These are phyloP conservation scores for Peromyscus nudipes DNA, from an alignment of 2,797 vertebrate species.

Conservation along the genomic window DNA sequence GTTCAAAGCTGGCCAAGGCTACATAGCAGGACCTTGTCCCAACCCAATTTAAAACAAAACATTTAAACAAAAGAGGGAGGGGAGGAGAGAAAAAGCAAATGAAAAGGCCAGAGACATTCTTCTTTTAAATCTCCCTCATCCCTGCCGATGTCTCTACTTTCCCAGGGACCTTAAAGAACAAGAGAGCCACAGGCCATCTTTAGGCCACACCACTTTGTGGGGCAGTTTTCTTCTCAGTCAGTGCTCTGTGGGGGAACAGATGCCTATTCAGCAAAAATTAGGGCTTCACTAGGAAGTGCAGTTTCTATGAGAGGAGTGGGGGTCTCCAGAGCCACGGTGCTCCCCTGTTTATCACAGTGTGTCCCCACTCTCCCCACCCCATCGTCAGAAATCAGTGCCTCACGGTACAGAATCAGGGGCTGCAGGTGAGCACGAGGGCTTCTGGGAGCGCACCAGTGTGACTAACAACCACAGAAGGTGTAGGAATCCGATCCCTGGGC, in stretches of 20 bases:
- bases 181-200: not conserved
- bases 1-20: not conserved
- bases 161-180: not conserved
- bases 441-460: not conserved
- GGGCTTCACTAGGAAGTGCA: not conserved
- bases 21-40: not conserved
- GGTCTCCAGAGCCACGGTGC: not conserved
- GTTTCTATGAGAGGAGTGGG: not conserved
- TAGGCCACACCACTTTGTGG: not conserved
- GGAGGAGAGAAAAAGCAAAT: not conserved
- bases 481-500: not conserved
- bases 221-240: conserved; percentile 20
- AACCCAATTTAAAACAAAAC: not conserved
- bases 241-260: conserved; percentile 11
- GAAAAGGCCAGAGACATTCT: rapidly evolving
- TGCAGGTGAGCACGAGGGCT: not conserved
- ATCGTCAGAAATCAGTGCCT: not conserved
- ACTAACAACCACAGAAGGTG: not conserved
- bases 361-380: not conserved
- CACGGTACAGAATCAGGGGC: not conserved
- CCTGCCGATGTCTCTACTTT: not conserved
- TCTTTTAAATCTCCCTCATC: not conserved
- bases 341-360: not conserved
- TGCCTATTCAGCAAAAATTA: conserved; percentile 41
- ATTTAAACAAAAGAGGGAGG: not conserved